These are phyloP conservation scores for Nyctibius grandis DNA, from an alignment of 2,797 vertebrate genomes.

Conservation along the genomic window DNA sequence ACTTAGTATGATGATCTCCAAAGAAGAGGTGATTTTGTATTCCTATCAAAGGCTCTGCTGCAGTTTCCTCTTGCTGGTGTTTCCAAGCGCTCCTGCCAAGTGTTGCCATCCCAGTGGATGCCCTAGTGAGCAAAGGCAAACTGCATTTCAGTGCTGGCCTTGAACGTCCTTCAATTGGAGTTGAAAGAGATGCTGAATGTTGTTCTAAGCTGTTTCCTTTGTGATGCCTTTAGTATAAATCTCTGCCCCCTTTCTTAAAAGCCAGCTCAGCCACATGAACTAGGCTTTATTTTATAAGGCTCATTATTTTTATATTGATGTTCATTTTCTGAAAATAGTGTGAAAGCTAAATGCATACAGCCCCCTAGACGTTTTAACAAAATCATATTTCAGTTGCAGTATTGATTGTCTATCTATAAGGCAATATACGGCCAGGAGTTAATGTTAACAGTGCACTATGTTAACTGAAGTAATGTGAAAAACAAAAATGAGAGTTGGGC, in stretches of 20 bases:
- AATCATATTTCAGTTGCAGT: slow-evolving; percentile 71
- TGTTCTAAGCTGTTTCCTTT: slow-evolving; percentile 64
- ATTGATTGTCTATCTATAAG: slow-evolving; percentile 72
- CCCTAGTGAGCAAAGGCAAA: neutral
- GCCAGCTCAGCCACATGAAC: slow-evolving; percentile 63
- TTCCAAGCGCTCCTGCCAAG: neutral
- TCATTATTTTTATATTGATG: slow-evolving; percentile 76
- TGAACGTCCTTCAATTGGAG: slow-evolving; percentile 19
- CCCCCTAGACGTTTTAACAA: slow-evolving; percentile 69
- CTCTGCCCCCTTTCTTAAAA: slow-evolving; percentile 66
- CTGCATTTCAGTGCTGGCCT: neutral
- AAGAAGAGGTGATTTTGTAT: neutral
- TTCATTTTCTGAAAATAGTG: slow-evolving; percentile 74
- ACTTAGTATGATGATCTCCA: neutral
- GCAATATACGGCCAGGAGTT: slow-evolving; percentile 69
- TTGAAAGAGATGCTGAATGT: slow-evolving; percentile 48
- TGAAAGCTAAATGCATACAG: slow-evolving; percentile 72
- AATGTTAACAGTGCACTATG: slow-evolving; percentile 68
- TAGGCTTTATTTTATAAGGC: slow-evolving; percentile 67
- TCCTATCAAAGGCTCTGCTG: neutral
- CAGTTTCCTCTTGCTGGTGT: neutral
- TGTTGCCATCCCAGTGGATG: neutral
- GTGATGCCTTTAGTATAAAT: slow-evolving; percentile 59
- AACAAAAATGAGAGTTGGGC: slow-evolving; percentile 48
- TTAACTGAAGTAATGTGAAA: slow-evolving; percentile 68